A percentile compares a stretch with the other conserved stretches of the same genome.
These are phyloP conservation scores for Scaptomyza parva DNA, from an alignment of 2,888 invertebrate genomes.

Conservation along the genomic window DNA sequence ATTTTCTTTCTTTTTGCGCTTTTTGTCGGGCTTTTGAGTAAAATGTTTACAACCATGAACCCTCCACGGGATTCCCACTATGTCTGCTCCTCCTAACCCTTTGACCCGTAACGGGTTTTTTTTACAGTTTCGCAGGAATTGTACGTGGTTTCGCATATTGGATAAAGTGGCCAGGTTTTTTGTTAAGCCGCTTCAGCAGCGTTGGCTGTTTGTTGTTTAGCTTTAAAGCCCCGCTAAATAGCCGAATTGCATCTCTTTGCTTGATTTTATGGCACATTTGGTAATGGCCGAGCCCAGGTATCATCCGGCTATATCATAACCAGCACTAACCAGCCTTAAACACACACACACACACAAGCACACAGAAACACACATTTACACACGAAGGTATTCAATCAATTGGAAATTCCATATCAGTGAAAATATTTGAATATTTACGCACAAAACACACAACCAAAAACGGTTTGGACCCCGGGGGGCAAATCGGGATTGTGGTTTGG, in stretches of 20 bases:
- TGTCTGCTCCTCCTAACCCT: neutral
- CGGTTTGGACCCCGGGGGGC: neutral
- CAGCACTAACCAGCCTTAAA: slow-evolving; percentile 2
- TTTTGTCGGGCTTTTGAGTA: slow-evolving; percentile 1
- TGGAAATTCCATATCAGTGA: slow-evolving; percentile 77
- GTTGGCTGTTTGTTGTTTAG: slow-evolving; percentile 56
- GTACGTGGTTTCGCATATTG: slow-evolving; percentile 64
- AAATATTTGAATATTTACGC: slow-evolving; percentile 76
- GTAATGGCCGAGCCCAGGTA: no score
- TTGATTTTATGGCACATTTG: slow-evolving; percentile 1
- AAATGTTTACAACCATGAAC: slow-evolving; percentile 23
- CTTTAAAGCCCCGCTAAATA: slow-evolving; percentile 48
- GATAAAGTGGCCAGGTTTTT: slow-evolving; percentile 61
- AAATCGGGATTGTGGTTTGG: slow-evolving; percentile 14
- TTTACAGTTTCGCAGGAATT: slow-evolving; percentile 44
- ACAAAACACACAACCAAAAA: slow-evolving; percentile 35
- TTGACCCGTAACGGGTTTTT: slow-evolving; percentile 46
- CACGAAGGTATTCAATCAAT: slow-evolving; percentile 65
- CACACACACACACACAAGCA: neutral
- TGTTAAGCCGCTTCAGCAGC: slow-evolving; percentile 43
- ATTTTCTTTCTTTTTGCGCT: neutral
- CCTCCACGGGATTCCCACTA: slow-evolving; percentile 5
- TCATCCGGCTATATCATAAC: slow-evolving; percentile 16
- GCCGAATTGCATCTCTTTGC: slow-evolving; percentile 1
- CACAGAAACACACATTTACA: slow-evolving; percentile 21